A percentile compares a stretch with the other conserved stretches of the same genome.
phyloP scores from a whole-genome alignment of 1,140 invertebrate genomes.

The Portunus trituberculatus region DNA sequence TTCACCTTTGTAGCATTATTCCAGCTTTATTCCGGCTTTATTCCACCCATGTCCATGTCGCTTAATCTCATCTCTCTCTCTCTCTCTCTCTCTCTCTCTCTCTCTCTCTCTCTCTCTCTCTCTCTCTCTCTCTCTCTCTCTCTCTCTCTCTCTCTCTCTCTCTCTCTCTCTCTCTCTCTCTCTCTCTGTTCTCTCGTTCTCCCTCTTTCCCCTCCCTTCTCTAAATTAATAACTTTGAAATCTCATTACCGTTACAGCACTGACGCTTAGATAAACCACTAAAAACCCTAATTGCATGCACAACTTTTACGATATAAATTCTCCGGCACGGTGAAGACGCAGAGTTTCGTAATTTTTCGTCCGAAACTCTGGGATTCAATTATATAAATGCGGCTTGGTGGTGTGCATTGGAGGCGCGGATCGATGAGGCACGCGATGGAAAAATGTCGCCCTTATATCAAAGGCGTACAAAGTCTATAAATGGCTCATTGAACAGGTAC shows the following conservation, averaged over 20 bases:
- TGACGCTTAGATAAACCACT: conserved; percentile 38
- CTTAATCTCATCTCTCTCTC: not conserved
- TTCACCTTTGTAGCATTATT: not conserved
- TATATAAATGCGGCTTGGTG: conserved; percentile 31
- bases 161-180: conserved; percentile 61
- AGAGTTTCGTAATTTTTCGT: conserved; percentile 48
- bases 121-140: not conserved
- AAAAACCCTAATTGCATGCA: conserved; percentile 47
- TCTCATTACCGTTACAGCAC: conserved; percentile 26
- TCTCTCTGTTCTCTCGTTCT: conserved; percentile 13
- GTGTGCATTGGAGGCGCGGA: conserved; percentile 28
- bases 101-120: conserved; percentile 54
- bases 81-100: not conserved
- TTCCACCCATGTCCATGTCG: not conserved
- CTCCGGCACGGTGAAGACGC: not conserved
- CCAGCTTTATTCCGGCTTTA: not conserved
- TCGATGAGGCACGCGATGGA: not conserved
- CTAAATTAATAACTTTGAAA: conserved; percentile 41
- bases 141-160: conserved; percentile 59
- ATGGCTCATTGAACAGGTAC: not conserved
- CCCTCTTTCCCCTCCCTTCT: not conserved
- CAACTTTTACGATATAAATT: conserved; percentile 45
- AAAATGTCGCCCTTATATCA: conserved; percentile 34
- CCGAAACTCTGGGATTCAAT: conserved; percentile 43
- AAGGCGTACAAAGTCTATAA: not conserved